Conservation (phyloP, 2,888 invertebrate species). For the Tetranychus piercei region DNA sequence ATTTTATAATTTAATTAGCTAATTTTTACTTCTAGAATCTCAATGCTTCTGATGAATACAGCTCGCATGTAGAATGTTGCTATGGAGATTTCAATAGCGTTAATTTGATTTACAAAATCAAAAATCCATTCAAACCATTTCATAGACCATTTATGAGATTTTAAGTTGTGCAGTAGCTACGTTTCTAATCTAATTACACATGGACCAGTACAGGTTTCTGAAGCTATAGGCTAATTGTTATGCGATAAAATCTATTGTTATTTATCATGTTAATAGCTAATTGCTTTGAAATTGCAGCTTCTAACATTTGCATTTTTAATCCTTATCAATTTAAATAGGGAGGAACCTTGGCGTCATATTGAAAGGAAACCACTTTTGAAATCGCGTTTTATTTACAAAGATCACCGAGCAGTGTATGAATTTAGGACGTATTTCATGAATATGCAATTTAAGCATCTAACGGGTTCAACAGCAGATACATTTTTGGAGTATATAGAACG, state of each 20-base stretch:
- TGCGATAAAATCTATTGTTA: not conserved
- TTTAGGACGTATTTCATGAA: conserved; percentile 73
- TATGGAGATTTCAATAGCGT: too few species aligned
- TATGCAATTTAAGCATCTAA: conserved; percentile 58
- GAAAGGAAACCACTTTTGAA: conserved; percentile 62
- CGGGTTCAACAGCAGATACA: conserved; percentile 86
- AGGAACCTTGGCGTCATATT: conserved; percentile 51
- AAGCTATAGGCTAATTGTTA: too few species aligned
- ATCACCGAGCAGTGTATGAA: conserved; percentile 89
- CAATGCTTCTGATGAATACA: too few species aligned
- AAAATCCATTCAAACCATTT: too few species aligned
- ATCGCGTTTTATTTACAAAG: conserved; percentile 73
- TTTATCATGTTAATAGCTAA: not conserved
- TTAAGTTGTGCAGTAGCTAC: too few species aligned
- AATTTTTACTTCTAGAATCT: not conserved
- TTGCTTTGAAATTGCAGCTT: not conserved
- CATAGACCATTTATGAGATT: too few species aligned
- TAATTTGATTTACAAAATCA: too few species aligned
- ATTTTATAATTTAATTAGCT: not conserved
- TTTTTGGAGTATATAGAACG: conserved; percentile 86
- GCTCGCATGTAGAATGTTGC: too few species aligned
- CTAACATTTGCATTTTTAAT: not conserved
- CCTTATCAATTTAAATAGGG: conserved; percentile 40
- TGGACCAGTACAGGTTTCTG: too few species aligned
- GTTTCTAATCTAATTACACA: too few species aligned